Conservation (phyloP, 2,888 invertebrate species). For the Cosmia pyralina region DNA sequence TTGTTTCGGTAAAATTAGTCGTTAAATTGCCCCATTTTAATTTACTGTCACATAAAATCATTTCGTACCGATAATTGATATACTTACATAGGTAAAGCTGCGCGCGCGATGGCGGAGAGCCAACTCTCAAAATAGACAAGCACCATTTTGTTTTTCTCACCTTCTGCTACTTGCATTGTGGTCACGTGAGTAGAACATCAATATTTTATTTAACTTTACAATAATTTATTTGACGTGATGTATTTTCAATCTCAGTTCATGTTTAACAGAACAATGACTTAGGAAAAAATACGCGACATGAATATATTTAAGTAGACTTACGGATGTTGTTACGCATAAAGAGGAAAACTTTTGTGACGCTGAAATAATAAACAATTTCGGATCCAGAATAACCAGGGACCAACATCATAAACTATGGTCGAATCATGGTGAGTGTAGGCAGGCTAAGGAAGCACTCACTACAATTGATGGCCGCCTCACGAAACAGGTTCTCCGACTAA, state of each 20-base stretch:
- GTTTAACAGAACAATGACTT: slow-evolving; percentile 51
- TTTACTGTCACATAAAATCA: slow-evolving; percentile 73
- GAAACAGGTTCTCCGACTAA: too few relatives aligned
- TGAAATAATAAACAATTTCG: slow-evolving; percentile 20
- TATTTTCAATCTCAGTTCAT: slow-evolving; percentile 45
- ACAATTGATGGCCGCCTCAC: too few relatives aligned
- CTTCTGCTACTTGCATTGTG: slow-evolving; percentile 81
- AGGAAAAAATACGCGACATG: slow-evolving; percentile 39
- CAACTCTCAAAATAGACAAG: slow-evolving; percentile 83
- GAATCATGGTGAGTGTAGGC: too few relatives aligned
- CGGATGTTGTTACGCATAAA: slow-evolving; percentile 31
- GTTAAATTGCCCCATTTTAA: slow-evolving; percentile 68
- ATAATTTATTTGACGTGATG: too few relatives aligned
- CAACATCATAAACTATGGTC: too few relatives aligned
- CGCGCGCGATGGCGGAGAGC: slow-evolving; percentile 79
- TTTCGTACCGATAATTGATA: slow-evolving; percentile 76
- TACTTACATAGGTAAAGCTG: slow-evolving; percentile 82
- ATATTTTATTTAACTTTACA: slow-evolving; percentile 64
- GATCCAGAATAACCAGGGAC: background rate
- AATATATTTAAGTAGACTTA: slow-evolving; percentile 31
- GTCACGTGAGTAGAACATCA: slow-evolving; percentile 77
- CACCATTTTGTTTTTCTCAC: slow-evolving; percentile 82
- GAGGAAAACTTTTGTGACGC: slow-evolving; percentile 16
- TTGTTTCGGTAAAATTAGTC: slow-evolving; percentile 27
- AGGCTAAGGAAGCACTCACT: too few relatives aligned